Conservation (phyloP, 1,140 invertebrate species). For the Drosophila triauraria region DNA sequence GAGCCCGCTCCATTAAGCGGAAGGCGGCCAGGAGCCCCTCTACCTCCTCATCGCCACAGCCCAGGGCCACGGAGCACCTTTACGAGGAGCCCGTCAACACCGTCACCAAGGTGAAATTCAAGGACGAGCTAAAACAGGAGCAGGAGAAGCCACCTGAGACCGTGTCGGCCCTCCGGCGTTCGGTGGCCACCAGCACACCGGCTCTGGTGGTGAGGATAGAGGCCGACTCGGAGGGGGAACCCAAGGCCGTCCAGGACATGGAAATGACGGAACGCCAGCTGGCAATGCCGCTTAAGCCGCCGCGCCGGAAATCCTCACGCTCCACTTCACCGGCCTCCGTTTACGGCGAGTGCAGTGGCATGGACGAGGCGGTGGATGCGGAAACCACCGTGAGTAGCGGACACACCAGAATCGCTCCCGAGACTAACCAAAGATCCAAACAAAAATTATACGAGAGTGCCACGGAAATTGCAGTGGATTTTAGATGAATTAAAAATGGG, state of each 20-base stretch:
- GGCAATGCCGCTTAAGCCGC: slow-evolving; percentile 70
- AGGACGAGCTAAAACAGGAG: slow-evolving; percentile 43
- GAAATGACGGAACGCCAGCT: slow-evolving; percentile 59
- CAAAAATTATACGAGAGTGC: background rate
- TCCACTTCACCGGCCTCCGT: slow-evolving; percentile 72
- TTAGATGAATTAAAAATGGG: background rate
- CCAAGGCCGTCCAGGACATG: slow-evolving; percentile 16
- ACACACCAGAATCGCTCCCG: slow-evolving; percentile 24
- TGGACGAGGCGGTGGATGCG: slow-evolving; percentile 19
- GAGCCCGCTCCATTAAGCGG: slow-evolving; percentile 77
- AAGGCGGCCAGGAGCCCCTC: slow-evolving; percentile 49
- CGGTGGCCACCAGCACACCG: slow-evolving; percentile 80
- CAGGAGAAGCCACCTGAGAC: slow-evolving; percentile 32
- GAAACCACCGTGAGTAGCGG: slow-evolving; percentile 70
- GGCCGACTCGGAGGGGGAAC: slow-evolving; percentile 21
- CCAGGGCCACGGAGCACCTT: slow-evolving; percentile 59
- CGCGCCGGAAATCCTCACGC: slow-evolving; percentile 74
- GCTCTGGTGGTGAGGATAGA: slow-evolving; percentile 70
- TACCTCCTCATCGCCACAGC: slow-evolving; percentile 41
- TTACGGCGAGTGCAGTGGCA: slow-evolving; percentile 36
- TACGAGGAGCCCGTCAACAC: slow-evolving; percentile 66
- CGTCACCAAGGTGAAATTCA: slow-evolving; percentile 57
- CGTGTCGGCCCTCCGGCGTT: slow-evolving; percentile 45
- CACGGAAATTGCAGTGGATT: background rate
- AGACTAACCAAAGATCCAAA: slow-evolving; percentile 40